A percentile compares a stretch with the other conserved stretches of the same genome.
These are phyloP conservation scores for Lasioglossum albipes DNA, from an alignment of 1,140 invertebrate species.

Conservation along the genomic window DNA sequence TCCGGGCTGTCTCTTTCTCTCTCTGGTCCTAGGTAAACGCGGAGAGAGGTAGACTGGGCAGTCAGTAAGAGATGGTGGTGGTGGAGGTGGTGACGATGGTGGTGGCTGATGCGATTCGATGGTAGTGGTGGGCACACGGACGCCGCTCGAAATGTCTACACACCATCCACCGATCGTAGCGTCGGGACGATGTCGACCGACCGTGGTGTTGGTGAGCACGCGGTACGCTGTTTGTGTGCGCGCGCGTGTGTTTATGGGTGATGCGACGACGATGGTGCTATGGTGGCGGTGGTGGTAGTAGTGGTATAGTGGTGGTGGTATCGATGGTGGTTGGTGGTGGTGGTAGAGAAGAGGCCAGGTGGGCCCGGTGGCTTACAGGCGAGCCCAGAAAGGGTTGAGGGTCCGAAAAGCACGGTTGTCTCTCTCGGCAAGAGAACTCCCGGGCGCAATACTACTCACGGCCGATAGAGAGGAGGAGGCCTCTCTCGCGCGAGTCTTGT, in stretches of 20 bases:
- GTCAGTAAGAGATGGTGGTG: slow-evolving; percentile 50
- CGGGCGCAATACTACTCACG: slow-evolving; percentile 39
- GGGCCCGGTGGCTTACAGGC: slow-evolving; percentile 47
- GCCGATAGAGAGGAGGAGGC: slow-evolving; percentile 41
- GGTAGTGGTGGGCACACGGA: slow-evolving; percentile 46
- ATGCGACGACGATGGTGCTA: not conserved
- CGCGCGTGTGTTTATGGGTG: no score
- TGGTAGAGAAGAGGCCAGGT: slow-evolving; percentile 60
- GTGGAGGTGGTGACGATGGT: slow-evolving; percentile 49
- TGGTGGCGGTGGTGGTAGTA: not conserved
- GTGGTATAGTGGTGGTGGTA: slow-evolving; percentile 22
- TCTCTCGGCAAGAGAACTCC: slow-evolving; percentile 39
- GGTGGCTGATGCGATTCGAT: slow-evolving; percentile 39
- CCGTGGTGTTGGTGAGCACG: slow-evolving; percentile 37
- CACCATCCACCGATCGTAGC: slow-evolving; percentile 38
- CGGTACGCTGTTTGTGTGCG: not conserved
- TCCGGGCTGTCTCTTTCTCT: slow-evolving; percentile 52
- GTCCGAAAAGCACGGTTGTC: slow-evolving; percentile 55
- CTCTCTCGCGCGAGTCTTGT: slow-evolving; percentile 33
- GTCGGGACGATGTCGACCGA: slow-evolving; percentile 29
- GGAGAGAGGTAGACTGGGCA: slow-evolving; percentile 60
- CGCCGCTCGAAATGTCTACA: slow-evolving; percentile 30
- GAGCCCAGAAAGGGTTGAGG: slow-evolving; percentile 61
- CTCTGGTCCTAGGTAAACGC: slow-evolving; percentile 67
- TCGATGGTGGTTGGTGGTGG: slow-evolving; percentile 16